Base-by-base conservation (phyloP, 2,888 invertebrate species). In the Thyatira batis region DNA sequence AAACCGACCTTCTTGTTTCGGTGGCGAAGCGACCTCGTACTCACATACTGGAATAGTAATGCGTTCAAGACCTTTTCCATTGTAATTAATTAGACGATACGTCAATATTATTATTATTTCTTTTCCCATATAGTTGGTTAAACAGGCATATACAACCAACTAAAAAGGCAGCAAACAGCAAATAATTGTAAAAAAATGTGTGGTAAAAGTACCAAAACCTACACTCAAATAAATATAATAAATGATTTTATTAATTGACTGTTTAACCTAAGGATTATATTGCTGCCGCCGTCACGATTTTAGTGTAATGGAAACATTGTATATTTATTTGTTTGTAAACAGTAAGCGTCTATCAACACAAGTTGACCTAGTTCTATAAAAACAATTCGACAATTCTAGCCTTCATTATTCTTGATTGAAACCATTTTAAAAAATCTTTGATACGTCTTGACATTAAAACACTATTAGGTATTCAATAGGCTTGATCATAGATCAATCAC, bases 271-370 rank as follows among this genome's bases (percentile, higher is more conserved):
- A n/a, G n/a, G n/a, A n/a, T n/a, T n/a, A n/a, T n/a, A n/a, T n/a
- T n/a, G n/a, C n/a, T n/a, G n/a, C n/a, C 28, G 20, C 10, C 23
- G 9, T 23, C 3, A 20, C 48, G 21, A n/a, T 21, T 4, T 21
- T 30, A 64, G 57, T 65, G 65, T 65, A 82, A 77, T 84, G 80
- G 78, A 78, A 50, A 71, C 67, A 64, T 60, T 66, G 59, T 67
- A 75, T 72, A n/a, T n/a, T 57, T 59, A 69, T 80, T 84, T 81
- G 83, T 86, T 85, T 76, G 82, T 86, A 87, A 87, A 86, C 84
- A 85, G 60, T 57, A 57, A 68, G 58, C 73, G 77, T 78, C 72
- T 71, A 71, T 78, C 76, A 75, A 73, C 74, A 73, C 65, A 67
- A 57, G 62, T 64, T 80, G 82, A 80, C 84, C 84, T 60, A 86